Base-by-base conservation (phyloP, 2,797 vertebrate genomes). In the Pterois miles region DNA sequence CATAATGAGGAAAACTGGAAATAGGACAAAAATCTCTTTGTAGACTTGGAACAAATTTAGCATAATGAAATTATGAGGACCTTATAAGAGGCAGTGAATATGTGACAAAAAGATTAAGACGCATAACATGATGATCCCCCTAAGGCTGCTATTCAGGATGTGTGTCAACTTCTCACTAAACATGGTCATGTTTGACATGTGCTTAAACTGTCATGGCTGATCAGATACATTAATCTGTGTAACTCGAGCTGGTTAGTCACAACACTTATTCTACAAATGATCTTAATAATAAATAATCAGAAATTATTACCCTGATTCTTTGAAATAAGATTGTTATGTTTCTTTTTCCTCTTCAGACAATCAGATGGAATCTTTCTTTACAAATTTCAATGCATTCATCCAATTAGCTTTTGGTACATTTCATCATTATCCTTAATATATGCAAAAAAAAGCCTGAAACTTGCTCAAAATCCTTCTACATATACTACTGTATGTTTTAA, bases 101-200 rank as follows among this genome's bases (percentile, higher is more conserved):
- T 76, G 71, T 80, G 53, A 76, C 58, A 70, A 59, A 82, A 71
- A 88, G 73, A 91, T 89, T 78, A 84, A 71, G 54, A 16, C 71
- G 69, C 29, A 74, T 71, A 78, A 78, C 58, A 72, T 71, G 60
- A 86, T 43, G 48, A 50, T 22, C 31, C 27, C 65, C 18, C 13
- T 50, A 8, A 62, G 56, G 78, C 68, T 36, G 23, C 34, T 53
- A 5, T 59, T 75, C 12, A 57, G 84, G 82, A 82, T 81, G 71
- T 76, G 67, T 66, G 53, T 84, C 50, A 43, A 69, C 29, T 27
- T 75, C 54, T 74, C 27, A 59, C 59, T 60, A 64, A 78, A 74
- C 65, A 64, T 56, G 33, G 57, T 71, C 78, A 38, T 81, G 85
- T 83, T 81, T 72, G 65, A 89, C 70, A 76, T 74, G 71, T 69